phyloP scores from a whole-genome alignment of 2,797 vertebrate genomes.

The Tapirus indicus region DNA sequence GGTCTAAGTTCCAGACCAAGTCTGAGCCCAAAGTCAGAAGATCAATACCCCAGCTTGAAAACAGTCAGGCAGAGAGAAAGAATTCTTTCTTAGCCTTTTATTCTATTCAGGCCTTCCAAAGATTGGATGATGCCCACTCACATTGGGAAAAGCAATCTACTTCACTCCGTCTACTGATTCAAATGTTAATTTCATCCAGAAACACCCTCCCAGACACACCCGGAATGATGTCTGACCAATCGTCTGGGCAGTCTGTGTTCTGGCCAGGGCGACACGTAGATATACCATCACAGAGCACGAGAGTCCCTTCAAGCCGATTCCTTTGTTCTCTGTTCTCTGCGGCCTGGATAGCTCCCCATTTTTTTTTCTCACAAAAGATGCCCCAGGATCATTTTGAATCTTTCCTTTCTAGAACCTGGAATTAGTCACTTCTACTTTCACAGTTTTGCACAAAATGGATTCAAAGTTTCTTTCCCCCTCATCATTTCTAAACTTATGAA shows the following conservation, averaged over 20 bases:
- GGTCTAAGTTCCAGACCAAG: not conserved
- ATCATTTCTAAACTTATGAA: not conserved
- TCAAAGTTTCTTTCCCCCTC: not conserved
- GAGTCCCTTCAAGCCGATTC: not conserved
- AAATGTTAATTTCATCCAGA: not conserved
- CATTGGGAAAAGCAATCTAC: not conserved
- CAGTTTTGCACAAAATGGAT: not conserved
- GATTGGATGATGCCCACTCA: not conserved
- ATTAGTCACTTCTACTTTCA: not conserved
- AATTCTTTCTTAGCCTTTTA: not conserved
- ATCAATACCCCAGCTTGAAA: not conserved
- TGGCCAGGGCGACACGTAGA: not conserved
- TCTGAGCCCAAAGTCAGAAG: not conserved
- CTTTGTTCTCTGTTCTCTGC: not conserved
- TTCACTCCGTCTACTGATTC: not conserved
- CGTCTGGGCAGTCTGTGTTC: too few species aligned
- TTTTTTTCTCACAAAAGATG: not conserved
- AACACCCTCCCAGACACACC: not conserved
- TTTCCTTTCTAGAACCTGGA: not conserved
- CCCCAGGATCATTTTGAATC: not conserved
- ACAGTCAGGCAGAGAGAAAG: not conserved
- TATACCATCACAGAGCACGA: not conserved
- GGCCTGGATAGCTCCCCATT: not conserved
- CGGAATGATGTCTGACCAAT: not conserved
- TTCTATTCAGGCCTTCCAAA: not conserved